Percentiles rank a stretch among this genome's conserved stretches.
Evolutionary conservation across 1,140 invertebrate species (phyloP).

Genomic region (Drosophila simulans): DNA sequence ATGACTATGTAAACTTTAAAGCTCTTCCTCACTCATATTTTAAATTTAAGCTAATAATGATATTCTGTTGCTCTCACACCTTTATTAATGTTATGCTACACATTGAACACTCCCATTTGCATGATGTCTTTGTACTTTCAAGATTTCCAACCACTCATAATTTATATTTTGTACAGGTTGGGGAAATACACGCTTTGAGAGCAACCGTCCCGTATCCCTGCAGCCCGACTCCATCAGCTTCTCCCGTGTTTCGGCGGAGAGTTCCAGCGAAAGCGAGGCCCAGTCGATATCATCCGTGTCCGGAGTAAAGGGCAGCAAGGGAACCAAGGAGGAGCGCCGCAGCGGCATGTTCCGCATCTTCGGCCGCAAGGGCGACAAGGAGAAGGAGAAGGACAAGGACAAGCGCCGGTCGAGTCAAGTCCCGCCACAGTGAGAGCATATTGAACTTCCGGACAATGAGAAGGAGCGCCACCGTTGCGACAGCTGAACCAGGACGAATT

Average conservation of each 20-base stretch:
- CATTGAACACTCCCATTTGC: slow-evolving; percentile 23
- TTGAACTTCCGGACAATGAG: slow-evolving; percentile 15
- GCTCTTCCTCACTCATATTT: background rate
- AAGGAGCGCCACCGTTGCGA: slow-evolving; percentile 2
- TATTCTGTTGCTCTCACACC: background rate
- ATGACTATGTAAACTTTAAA: background rate
- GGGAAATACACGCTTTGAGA: slow-evolving; percentile 78
- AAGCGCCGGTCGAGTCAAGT: slow-evolving; percentile 79
- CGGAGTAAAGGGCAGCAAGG: slow-evolving; percentile 82
- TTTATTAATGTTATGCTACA: slow-evolving; percentile 35
- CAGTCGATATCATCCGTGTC: slow-evolving; percentile 83
- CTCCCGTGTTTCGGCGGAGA: slow-evolving; percentile 80
- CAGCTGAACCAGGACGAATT: slow-evolving; percentile 48
- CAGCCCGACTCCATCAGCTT: slow-evolving; percentile 81
- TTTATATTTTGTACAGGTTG: slow-evolving; percentile 61
- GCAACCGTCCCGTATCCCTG: slow-evolving; percentile 78
- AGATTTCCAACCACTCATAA: slow-evolving; percentile 7
- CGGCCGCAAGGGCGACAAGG: slow-evolving; percentile 81
- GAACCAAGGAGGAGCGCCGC: slow-evolving; percentile 79
- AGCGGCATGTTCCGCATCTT: slow-evolving; percentile 84
- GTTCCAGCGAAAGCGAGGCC: slow-evolving; percentile 84
- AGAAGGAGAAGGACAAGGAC: slow-evolving; percentile 81
- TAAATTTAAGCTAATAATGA: background rate
- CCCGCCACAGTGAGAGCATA: slow-evolving; percentile 65
- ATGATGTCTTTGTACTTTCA: slow-evolving; percentile 16